Evolutionary conservation across 2,113 vertebrate genomes (phyloP).

Genomic region (Gopherus flavomarginatus): DNA sequence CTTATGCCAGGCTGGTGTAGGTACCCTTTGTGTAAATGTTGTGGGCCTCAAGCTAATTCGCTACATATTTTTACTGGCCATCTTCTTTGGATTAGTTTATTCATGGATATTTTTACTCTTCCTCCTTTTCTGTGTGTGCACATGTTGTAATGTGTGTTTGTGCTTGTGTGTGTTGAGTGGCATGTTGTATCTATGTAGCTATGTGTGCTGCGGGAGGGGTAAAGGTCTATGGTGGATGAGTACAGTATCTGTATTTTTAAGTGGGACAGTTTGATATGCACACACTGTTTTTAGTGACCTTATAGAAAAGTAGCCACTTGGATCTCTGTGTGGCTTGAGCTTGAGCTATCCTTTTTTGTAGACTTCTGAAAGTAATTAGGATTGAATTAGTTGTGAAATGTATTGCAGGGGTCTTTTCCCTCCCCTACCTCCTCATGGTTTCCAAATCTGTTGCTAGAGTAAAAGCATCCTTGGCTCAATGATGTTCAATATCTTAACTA

Average conservation of each 20-base stretch:
- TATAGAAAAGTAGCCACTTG: constrained; percentile 9
- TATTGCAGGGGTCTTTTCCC: constrained; percentile 14
- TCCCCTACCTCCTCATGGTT: constrained; percentile 19
- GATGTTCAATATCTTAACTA: background rate
- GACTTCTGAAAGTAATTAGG: constrained; percentile 23
- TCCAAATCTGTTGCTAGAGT: constrained; percentile 43
- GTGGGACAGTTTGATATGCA: background rate
- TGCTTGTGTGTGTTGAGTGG: background rate
- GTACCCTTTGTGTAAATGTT: background rate
- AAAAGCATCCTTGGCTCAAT: constrained; percentile 23
- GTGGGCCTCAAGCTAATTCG: background rate
- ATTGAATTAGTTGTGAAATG: constrained; percentile 33
- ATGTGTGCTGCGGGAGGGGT: background rate
- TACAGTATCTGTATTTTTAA: background rate
- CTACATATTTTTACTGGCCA: background rate
- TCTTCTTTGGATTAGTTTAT: background rate
- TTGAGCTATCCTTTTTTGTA: background rate
- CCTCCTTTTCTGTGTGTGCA: background rate
- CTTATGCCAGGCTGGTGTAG: background rate
- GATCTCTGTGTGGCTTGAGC: background rate
- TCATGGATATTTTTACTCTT: background rate
- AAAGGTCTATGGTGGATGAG: background rate
- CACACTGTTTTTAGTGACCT: background rate
- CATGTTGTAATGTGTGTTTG: background rate
- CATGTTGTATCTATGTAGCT: background rate